Percentiles rank a stretch among this genome's conserved stretches.
These are phyloP conservation scores for Odontophorus gujanensis DNA, from an alignment of 2,113 vertebrate species.

Conservation along the genomic window DNA sequence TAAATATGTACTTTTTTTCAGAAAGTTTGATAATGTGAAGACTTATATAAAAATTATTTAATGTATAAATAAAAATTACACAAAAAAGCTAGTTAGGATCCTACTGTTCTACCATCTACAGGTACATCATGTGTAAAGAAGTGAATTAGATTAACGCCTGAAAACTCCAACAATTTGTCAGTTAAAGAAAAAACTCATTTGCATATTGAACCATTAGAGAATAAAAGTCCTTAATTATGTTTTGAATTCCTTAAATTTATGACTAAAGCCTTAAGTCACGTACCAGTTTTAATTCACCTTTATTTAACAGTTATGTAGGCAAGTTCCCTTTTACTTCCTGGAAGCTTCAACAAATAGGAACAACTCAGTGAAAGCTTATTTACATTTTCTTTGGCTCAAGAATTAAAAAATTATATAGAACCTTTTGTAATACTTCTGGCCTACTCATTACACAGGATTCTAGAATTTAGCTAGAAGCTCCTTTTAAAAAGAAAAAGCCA, in stretches of 20 bases:
- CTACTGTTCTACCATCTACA: background rate
- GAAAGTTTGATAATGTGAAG: background rate
- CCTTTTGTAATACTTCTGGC: background rate
- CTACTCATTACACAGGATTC: background rate
- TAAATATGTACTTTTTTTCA: background rate
- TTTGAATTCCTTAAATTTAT: background rate
- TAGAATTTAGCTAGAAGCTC: background rate
- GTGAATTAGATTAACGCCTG: background rate
- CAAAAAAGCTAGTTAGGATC: background rate
- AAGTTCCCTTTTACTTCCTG: conserved; percentile 33
- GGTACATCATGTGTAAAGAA: background rate
- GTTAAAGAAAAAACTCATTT: background rate
- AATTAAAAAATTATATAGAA: conserved; percentile 10
- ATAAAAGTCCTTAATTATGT: background rate
- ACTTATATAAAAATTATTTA: background rate
- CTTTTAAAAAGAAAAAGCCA: background rate
- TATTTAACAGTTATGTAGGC: conserved; percentile 20
- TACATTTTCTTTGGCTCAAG: background rate
- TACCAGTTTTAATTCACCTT: background rate
- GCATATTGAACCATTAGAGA: background rate
- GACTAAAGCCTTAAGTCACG: background rate
- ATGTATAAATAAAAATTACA: background rate
- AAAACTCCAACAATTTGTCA: background rate
- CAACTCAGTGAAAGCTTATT: conserved; percentile 25
- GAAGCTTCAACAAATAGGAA: conserved; percentile 35